Percentiles rank a stretch among this genome's conserved stretches.
Conservation (phyloP, 2,113 vertebrate genomes). For the Meles meles region DNA sequence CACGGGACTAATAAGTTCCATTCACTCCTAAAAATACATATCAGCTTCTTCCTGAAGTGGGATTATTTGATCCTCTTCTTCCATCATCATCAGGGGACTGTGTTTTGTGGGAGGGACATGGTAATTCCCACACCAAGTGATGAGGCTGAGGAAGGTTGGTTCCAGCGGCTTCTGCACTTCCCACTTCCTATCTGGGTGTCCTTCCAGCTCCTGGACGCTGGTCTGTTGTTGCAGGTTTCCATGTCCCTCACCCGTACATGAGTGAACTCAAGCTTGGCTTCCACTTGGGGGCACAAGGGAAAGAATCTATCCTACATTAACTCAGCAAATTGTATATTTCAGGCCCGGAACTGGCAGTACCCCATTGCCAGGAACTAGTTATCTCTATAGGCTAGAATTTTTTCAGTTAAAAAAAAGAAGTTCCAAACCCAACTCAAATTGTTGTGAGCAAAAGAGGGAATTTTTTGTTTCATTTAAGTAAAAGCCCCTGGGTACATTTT, state of each 20-base stretch:
- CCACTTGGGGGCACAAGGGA: not conserved
- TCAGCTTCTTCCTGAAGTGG: not conserved
- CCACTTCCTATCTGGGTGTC: not conserved
- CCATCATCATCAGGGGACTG: not conserved
- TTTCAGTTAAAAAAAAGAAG: not conserved
- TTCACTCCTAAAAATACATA: conserved; percentile 9
- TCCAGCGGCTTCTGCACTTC: not conserved
- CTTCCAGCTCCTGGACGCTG: not conserved
- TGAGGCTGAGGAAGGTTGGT: not conserved
- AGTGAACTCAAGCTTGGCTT: not conserved
- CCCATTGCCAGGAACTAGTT: not conserved
- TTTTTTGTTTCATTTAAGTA: not conserved
- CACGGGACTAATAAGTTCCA: not conserved
- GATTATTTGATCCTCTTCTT: not conserved
- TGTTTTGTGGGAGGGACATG: not conserved
- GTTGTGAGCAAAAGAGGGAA: not conserved
- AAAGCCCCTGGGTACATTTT: not conserved
- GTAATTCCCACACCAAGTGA: not conserved
- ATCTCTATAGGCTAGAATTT: not conserved
- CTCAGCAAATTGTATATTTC: not conserved
- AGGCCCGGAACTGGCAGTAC: not conserved
- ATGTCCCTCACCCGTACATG: not conserved
- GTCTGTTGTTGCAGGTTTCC: not conserved
- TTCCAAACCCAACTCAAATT: not conserved
- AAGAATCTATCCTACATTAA: not conserved